phyloP scores from a whole-genome alignment of 1,140 invertebrate species.

The Yoshiicerus persimilis region DNA sequence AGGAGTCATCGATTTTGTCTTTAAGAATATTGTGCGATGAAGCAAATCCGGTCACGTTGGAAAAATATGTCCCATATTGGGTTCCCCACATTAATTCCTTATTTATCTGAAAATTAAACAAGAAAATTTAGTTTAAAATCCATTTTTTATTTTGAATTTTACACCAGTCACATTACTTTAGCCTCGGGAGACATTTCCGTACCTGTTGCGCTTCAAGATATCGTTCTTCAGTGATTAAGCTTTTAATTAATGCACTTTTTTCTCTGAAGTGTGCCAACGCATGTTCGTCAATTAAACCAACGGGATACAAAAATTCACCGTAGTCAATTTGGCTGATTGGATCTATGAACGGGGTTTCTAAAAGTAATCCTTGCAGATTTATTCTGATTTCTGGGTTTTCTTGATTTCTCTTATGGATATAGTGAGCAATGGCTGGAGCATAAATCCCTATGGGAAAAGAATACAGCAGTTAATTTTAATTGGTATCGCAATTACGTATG shows the following conservation, averaged over 20 bases:
- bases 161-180: constrained; percentile 55
- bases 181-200: not conserved
- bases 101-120: not conserved
- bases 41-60: not conserved
- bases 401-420: constrained; percentile 65
- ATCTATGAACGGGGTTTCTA: constrained; percentile 58
- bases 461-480: not conserved
- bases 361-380: constrained; percentile 51
- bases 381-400: not conserved
- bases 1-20: not conserved
- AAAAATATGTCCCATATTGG: not conserved
- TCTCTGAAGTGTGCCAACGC: constrained; percentile 52
- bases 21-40: not conserved
- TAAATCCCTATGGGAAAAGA: constrained; percentile 59
- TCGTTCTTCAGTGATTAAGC: constrained; percentile 47
- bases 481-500: not conserved
- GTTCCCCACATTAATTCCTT: not conserved
- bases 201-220: not conserved
- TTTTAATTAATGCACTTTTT: constrained; percentile 50
- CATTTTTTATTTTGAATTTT: constrained; percentile 46
- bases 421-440: constrained; percentile 72
- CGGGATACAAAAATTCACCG: constrained; percentile 56
- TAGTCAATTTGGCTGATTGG: constrained; percentile 57
- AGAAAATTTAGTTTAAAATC: not conserved
- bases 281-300: constrained; percentile 57